Evolutionary conservation across 1,140 invertebrate genomes (phyloP).

Genomic region (Hormaphis cornu): DNA sequence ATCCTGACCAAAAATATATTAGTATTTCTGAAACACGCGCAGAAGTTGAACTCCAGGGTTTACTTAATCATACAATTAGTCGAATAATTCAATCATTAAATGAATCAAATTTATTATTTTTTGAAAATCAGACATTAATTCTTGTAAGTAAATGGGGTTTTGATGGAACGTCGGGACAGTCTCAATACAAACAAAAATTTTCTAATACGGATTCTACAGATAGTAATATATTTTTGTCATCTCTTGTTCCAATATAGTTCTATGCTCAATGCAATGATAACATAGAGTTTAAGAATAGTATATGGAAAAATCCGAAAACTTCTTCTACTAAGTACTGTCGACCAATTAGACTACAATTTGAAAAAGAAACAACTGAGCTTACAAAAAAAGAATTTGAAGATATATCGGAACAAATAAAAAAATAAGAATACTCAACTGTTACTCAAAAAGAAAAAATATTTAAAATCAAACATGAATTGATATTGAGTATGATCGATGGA

Average conservation of each 20-base stretch:
- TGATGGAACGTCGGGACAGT: neutral
- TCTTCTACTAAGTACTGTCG: conserved; percentile 34
- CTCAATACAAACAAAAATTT: conserved; percentile 18
- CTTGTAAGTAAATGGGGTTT: conserved; percentile 1
- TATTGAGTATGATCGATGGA: neutral
- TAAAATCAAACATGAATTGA: neutral
- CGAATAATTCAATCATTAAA: neutral
- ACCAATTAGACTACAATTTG: conserved; percentile 36
- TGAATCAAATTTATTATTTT: neutral
- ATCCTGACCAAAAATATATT: neutral
- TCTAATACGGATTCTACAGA: neutral
- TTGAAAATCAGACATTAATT: too few relatives aligned
- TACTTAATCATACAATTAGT: neutral
- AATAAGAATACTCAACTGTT: neutral
- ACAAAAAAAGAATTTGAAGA: conserved; percentile 12
- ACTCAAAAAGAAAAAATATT: neutral
- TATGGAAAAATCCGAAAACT: conserved; percentile 8
- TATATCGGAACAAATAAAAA: conserved; percentile 14
- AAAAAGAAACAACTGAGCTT: conserved; percentile 30
- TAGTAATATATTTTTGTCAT: neutral
- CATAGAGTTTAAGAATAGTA: neutral
- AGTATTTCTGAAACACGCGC: neutral
- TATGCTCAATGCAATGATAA: neutral
- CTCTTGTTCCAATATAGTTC: neutral
- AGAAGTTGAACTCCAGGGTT: neutral